Base-by-base conservation (phyloP, 2,888 invertebrate species). In the Metacarcinus magister region DNA sequence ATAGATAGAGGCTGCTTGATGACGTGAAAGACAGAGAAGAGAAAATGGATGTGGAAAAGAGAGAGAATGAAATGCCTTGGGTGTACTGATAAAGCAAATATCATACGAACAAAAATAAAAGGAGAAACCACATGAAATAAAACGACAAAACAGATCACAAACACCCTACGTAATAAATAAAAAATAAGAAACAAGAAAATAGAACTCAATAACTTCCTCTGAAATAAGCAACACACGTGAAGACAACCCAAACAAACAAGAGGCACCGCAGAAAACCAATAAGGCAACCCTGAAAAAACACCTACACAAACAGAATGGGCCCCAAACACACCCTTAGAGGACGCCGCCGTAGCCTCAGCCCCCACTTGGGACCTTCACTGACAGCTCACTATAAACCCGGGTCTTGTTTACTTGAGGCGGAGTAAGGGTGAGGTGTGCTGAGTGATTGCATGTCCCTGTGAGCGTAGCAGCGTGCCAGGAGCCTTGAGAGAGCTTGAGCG, bases 321-420 rank as follows among this genome's bases (percentile, higher is more conserved):
- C 87, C 87, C 87, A 87, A 87, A 87, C 87, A 87, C 87, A 75
- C 87, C 87, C 87, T 87, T 39, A 16, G 87, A 87, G 87, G 87
- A 87, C 87, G 32, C 87, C 39, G 8, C 87, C 39, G 87, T 39
- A 87, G 87, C 87, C 87, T 39, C 39, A 87, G 87, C 67, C 87
- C 32, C 23, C 87, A 39, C 87, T 39, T 8, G 39, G 39, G 87
- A 87, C 87, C 87, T 39, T 87, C 87, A 39, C 32, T n/a, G 87
- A 87, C 87, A 39, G 32, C 32, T 87, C 39, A 87, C 87, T 39
- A 75, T 75, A 87, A 39, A 87, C 87, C 87, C 13, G 87, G 87
- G 32, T 87, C 87, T 8, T 87, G 87, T 87, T 87, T 87, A 87
- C 87, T 87, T 87, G 87, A 39, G 32, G 39, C 87, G 23, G 87